phyloP scores from a whole-genome alignment of 2,113 vertebrate genomes.

The Sylvilagus bachmani region DNA sequence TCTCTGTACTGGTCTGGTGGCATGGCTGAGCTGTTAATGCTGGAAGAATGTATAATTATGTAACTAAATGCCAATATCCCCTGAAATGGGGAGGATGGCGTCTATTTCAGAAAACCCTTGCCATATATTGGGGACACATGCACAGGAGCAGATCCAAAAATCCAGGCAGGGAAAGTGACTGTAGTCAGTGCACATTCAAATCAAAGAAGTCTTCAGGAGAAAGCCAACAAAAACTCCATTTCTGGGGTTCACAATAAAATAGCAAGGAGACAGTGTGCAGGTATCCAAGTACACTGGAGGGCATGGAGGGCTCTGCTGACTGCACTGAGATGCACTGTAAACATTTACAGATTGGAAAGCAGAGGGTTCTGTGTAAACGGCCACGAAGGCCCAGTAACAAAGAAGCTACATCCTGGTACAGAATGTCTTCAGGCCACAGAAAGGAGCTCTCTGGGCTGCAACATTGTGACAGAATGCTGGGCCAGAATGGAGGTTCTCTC shows the following conservation, averaged over 20 bases:
- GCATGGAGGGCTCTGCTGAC: neutral
- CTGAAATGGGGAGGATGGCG: neutral
- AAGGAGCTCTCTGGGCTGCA: neutral
- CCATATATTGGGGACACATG: rapidly evolving
- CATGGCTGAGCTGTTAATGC: neutral
- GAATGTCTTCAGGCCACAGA: neutral
- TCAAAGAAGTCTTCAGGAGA: neutral
- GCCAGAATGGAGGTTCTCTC: neutral
- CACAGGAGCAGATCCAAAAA: neutral
- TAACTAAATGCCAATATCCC: neutral
- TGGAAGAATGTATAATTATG: neutral
- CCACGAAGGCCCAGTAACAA: neutral
- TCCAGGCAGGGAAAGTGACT: no score
- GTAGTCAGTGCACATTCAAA: neutral
- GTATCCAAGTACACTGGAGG: neutral
- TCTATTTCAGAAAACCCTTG: neutral
- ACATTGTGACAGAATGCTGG: neutral
- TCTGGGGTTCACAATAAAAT: neutral
- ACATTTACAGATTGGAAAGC: conserved; percentile 36
- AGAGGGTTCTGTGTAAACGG: neutral
- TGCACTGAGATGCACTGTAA: conserved; percentile 24
- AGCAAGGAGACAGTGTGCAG: neutral
- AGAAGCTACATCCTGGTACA: neutral
- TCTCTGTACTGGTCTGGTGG: neutral
- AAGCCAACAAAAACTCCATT: neutral